Base-by-base conservation (phyloP, 2,113 vertebrate genomes). In the Clarias gariepinus region DNA sequence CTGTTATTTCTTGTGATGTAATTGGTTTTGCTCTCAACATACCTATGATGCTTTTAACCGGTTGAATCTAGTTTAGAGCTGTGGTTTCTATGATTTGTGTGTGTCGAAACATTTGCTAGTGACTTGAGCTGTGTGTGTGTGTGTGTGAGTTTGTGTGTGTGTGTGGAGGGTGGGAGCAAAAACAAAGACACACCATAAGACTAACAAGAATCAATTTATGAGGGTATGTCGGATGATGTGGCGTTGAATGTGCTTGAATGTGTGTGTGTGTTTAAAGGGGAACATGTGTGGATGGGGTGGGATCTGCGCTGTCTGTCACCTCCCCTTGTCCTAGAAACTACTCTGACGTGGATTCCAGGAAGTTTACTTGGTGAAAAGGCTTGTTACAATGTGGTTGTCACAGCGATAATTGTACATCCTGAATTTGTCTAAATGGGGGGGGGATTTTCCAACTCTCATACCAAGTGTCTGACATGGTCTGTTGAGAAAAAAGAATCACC, bases 331-430 rank as follows among this genome's bases (percentile, higher is more conserved):
- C 15, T 11, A 13, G 7, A 30, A 77, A 41, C n/a, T 25, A 9
- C 4, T 76, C 64, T 89, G 85, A 87, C 19, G 33, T 76, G 52
- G 68, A 16, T 87, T 84, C 68, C 68, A 74, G 71, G 53, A 82
- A 69, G 66, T 36, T 85, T 81, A 53, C n/a, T 30, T 78, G 76
- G 25, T 63, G 33, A 52, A 82, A 85, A 64, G 16, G 4, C 52
- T 28, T 13, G 33, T 57, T 7, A 23, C 21, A 82, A 41, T 5
- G 11, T 52, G 25, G 41, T 23, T 57, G 58, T 80, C 47, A 47
- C 15, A 13, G 60, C 19, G 55, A 76, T 76, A 53, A 8, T 33
- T 57, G 15, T 76, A 52, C 61, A n/a, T 41, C 10, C 4, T 57
- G 33, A 71, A 80, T 69, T 4, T 28, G 28, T 16, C 80, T 25